Conservation (phyloP, 2,797 vertebrate species). For the Pitangus sulphuratus region DNA sequence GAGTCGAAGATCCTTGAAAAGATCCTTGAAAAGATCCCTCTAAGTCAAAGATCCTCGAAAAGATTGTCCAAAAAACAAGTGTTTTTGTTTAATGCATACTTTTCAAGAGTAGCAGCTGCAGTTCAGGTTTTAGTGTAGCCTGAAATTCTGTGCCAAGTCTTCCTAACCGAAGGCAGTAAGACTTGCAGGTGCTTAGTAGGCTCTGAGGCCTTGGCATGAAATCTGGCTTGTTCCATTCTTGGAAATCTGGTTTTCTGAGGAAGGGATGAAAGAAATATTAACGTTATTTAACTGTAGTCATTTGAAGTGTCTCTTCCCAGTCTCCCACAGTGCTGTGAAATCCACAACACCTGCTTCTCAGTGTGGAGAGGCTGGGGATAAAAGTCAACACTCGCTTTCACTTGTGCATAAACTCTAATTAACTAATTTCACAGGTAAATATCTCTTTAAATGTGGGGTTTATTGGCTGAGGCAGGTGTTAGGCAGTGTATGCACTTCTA, state of each 20-base stretch:
- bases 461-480: background rate
- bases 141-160: background rate
- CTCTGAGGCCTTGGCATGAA: background rate
- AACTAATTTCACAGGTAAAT: background rate
- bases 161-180: background rate
- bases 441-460: background rate
- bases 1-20: fast-evolving
- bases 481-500: background rate
- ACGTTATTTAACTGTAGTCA: background rate
- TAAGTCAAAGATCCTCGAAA: fast-evolving
- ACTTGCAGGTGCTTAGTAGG: background rate
- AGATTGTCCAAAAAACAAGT: background rate
- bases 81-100: background rate
- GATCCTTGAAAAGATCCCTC: background rate
- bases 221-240: background rate
- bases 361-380: background rate
- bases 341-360: background rate
- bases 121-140: background rate
- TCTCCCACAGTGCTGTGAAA: background rate
- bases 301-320: background rate
- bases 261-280: background rate
- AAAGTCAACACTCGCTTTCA: background rate
- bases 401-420: background rate
- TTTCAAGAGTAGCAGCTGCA: background rate
- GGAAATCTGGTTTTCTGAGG: background rate